Percentiles rank a stretch among this genome's conserved stretches.
Conservation (phyloP, 2,888 invertebrate genomes). For the Drosophila imparisetae region DNA sequence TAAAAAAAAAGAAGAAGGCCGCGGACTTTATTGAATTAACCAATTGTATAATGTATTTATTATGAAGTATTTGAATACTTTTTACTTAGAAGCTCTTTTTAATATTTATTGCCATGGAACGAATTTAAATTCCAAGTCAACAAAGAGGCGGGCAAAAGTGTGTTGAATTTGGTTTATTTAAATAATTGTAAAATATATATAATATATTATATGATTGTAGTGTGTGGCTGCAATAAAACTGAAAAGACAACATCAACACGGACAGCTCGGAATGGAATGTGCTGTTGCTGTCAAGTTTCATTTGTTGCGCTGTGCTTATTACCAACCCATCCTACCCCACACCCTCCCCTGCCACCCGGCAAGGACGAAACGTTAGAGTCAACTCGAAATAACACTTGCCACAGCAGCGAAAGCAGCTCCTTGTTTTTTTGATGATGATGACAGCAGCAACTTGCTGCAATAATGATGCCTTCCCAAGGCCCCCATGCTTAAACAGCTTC, state of each 20-base stretch:
- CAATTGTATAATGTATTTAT: not conserved
- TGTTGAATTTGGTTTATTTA: not conserved
- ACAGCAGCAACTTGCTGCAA: slow-evolving; percentile 58
- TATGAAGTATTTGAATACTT: not conserved
- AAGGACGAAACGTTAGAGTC: slow-evolving; percentile 53
- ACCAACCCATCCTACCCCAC: slow-evolving; percentile 9
- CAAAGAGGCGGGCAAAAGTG: not conserved
- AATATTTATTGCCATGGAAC: too few species aligned
- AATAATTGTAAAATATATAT: not conserved
- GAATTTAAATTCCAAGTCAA: not conserved
- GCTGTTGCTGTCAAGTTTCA: slow-evolving; percentile 65
- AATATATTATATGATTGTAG: too few species aligned
- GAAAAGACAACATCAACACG: slow-evolving; percentile 29
- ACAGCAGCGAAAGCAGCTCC: slow-evolving; percentile 30
- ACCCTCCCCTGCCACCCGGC: not conserved
- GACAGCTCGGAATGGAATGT: slow-evolving; percentile 28
- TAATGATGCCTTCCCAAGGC: slow-evolving; percentile 48
- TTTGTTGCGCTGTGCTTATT: slow-evolving; percentile 62
- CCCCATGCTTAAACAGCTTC: not conserved
- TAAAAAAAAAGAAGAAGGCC: slow-evolving; percentile 32
- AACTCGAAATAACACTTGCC: slow-evolving; percentile 66
- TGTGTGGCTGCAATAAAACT: slow-evolving; percentile 48
- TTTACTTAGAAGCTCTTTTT: too few species aligned
- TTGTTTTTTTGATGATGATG: slow-evolving; percentile 71
- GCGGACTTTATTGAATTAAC: not conserved